Conservation (phyloP, 2,888 invertebrate genomes). For the Conomelus anceps region DNA sequence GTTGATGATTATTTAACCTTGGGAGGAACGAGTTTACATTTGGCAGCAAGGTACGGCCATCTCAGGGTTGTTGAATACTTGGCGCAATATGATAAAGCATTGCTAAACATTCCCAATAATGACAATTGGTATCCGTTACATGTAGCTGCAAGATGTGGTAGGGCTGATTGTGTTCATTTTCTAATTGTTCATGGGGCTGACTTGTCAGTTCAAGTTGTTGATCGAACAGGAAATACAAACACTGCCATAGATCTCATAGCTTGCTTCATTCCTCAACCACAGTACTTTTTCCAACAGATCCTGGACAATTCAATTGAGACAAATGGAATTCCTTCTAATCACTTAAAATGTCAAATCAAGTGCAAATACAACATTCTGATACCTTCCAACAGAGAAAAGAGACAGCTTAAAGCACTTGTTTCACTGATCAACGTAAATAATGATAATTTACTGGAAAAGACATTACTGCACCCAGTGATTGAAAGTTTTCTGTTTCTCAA, state of each 20-base stretch:
- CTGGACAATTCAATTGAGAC: slow-evolving; percentile 48
- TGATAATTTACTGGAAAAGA: slow-evolving; percentile 44
- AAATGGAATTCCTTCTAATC: slow-evolving; percentile 45
- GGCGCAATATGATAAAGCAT: slow-evolving; percentile 42
- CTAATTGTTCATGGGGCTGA: slow-evolving; percentile 46
- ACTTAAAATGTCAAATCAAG: slow-evolving; percentile 44
- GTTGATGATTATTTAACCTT: slow-evolving; percentile 40
- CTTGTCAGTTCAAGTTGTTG: slow-evolving; percentile 42
- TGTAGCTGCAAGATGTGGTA: slow-evolving; percentile 50
- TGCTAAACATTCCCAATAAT: slow-evolving; percentile 33
- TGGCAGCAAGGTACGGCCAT: slow-evolving; percentile 35
- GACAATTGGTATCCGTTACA: slow-evolving; percentile 42
- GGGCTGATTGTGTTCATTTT: slow-evolving; percentile 50
- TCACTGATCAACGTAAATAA: slow-evolving; percentile 50
- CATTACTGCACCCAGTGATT: slow-evolving; percentile 51
- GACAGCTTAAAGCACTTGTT: slow-evolving; percentile 51
- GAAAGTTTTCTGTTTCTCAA: slow-evolving; percentile 52
- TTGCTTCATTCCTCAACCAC: slow-evolving; percentile 48
- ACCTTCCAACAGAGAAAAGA: slow-evolving; percentile 20
- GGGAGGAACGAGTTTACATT: slow-evolving; percentile 35
- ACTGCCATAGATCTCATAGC: slow-evolving; percentile 50
- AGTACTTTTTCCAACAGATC: slow-evolving; percentile 47
- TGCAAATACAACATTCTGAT: slow-evolving; percentile 47
- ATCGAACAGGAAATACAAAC: slow-evolving; percentile 33
- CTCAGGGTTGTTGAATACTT: slow-evolving; percentile 29